Base-by-base conservation (phyloP, 2,888 invertebrate species). In the Cylloceria caligata region DNA sequence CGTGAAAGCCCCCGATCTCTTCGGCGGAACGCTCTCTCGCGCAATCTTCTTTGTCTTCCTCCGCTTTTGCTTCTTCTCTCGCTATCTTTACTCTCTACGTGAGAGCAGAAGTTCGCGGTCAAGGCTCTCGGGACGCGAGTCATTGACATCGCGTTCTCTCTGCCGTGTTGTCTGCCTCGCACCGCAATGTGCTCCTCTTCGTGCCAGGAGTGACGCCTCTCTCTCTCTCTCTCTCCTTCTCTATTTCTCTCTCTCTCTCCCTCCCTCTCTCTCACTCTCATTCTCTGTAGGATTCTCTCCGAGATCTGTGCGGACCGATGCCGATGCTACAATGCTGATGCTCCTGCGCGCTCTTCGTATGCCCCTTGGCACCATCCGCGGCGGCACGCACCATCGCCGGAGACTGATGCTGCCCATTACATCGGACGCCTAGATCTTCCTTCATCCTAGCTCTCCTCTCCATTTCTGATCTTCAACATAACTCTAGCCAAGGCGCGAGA, bases 71-170 rank as follows among this genome's bases (percentile, higher is more conserved):
- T 21, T 75, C 57, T 55, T 60, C 55, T 55, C 68, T 55, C 60
- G 55, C 49, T 73, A 72, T 68, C 39, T 71, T 13, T 55, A 34
- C 67, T 71, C 71, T 78, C 45, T 73, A 75, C 74, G 89, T 86
- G 89, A 89, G 80, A 80, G 80, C 84, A 84, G 88, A 90, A 90
- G 89, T 90, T 91, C 86, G 91, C 90, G 91, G 91, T 91, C 91
- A 91, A 91, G 91, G 91, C 88, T 91, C 88, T 88, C 87, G 81
- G 86, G 83, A 60, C 83, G 81, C 88, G 86, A 91, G 91, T 91
- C 91, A 91, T 91, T 91, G 91, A 91, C 91, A 91, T 91, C 89
- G 84, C 78, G 87, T 85, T 86, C 86, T 83, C 83, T 42, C 71
- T 78, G 86, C 85, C 81, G 87, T 85, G 83, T 82, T 65, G 57